Evolutionary conservation across 2,113 vertebrate species (phyloP), one percentile per base, ranked within the genome.

Genomic region (Pangasianodon hypophthalmus): DNA sequence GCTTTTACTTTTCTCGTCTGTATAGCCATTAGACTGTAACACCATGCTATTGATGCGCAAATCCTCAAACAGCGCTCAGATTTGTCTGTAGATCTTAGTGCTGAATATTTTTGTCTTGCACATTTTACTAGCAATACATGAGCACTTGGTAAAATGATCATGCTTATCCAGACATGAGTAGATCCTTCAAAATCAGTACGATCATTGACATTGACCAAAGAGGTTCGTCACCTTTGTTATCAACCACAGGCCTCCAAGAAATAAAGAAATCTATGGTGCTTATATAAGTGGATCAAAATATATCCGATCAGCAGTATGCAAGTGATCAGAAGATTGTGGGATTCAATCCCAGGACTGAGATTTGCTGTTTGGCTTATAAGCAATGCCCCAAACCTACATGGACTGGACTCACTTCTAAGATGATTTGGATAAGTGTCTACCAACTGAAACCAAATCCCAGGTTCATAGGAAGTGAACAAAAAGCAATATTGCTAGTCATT

Each of bases 401-500:
- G 81, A 83, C 58, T 83, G 1, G n/a, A 58, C 81, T 83, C 9
- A 5, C 19, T 21, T 54, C 13, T 81, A 6, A 32, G 16, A 19
- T 37, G 32, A 58, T 37, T 37, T 82, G 6, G 6, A 32, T 56
- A 19, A 52, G 48, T 52, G 48, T 9, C 48, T 32, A 52, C n/a
- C 26, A n/a, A 56, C 16, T 5, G 46, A 71, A 71, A 71, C 58
- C 11, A 54, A 84, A n/a, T 37, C 37, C 64, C 83, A 3, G 60
- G 52, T 44, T 85, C 41, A 71, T n/a, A 67, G 48, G 13, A 54
- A 16, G 29, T 86, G 32, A 69, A 85, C 82, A 88, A 85, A 37
- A 85, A 81, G 37, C 48, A 37, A 48, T 48, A 46, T 7, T 32
- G 60, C 41, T 52, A 83, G 60, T 86, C n/a, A 58, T 26, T 88